Conservation (phyloP, 92 coral and sea anemone genomes). For the Palythoa caribaeorum region DNA sequence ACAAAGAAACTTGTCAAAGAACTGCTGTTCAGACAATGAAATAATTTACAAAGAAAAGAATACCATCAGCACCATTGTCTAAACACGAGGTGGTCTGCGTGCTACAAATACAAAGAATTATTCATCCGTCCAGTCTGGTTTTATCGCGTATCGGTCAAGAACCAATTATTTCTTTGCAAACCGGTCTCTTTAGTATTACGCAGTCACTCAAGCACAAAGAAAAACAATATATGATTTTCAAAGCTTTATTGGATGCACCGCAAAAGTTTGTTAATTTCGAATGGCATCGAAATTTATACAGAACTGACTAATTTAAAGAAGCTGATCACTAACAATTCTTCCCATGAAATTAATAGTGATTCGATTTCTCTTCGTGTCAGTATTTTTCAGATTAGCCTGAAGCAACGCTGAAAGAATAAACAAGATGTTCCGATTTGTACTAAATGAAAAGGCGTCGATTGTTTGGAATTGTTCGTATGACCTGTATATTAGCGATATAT, state of each 20-base stretch:
- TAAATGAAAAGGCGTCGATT: neutral
- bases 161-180: neutral
- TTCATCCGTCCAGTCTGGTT: conserved; percentile 16
- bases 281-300: neutral
- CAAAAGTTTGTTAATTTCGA: neutral
- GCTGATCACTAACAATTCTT: neutral
- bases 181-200: neutral
- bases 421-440: conserved; percentile 1
- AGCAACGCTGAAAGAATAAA: conserved; percentile 24
- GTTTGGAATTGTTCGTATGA: neutral
- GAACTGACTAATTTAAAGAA: neutral
- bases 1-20: neutral
- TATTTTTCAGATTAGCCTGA: conserved; percentile 5
- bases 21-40: neutral
- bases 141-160: neutral
- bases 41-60: neutral
- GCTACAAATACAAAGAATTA: neutral
- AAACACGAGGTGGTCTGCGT: neutral
- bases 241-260: neutral
- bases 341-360: neutral
- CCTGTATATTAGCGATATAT: neutral
- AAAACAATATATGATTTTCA: neutral
- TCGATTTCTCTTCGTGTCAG: neutral
- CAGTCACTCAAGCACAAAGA: neutral
- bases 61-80: neutral